Evolutionary conservation across 2,113 vertebrate species (phyloP), one percentile per base, ranked within the genome.

Genomic region (Lampris incognitus): DNA sequence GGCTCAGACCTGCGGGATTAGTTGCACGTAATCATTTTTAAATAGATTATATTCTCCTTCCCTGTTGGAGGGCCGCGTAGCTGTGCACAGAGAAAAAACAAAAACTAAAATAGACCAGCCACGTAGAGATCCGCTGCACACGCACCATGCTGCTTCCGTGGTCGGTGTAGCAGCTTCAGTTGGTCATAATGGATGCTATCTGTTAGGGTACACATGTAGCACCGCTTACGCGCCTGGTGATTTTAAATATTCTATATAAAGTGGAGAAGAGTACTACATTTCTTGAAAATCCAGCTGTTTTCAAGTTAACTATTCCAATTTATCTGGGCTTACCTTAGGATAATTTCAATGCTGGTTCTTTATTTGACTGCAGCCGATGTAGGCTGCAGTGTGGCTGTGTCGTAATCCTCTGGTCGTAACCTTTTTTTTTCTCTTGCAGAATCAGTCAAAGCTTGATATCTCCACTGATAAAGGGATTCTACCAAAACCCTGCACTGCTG

Each of bases 391-490:
- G 74, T 7, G 13, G 71, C 67, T 63, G 66, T 61, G 38, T 11
- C 8, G 11, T 81, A 79, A 85, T 85, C 78, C 65, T 74, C 55
- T 78, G 40, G 6, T 57, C 74, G 77, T 74, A 79, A 72, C 72
- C 79, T 79, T 80, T 50, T 79, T 51, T 73, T 79, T 65, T 78
- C 67, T 74, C 73, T 81, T 71, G 84, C 75, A 1, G 37, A 83
- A 73, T 87, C 87, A 85, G 82, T 84, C 64, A 76, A 81, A 87
- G 82, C 88, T 69, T 79, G 48, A 83, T 85, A 88, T 89, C 84
- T 87, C 67, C 59, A 62, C 38, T 69, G 79, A 86, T 89, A 86
- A 84, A 76, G 78, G 79, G 76, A 76, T 49, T 63, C 46, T 36
- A 74, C 72, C 69, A 65, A 78, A 74, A 72, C 72, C 66, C 72